These are phyloP conservation scores for Spodoptera exigua DNA, from an alignment of 2,888 invertebrate species.

Conservation along the genomic window DNA sequence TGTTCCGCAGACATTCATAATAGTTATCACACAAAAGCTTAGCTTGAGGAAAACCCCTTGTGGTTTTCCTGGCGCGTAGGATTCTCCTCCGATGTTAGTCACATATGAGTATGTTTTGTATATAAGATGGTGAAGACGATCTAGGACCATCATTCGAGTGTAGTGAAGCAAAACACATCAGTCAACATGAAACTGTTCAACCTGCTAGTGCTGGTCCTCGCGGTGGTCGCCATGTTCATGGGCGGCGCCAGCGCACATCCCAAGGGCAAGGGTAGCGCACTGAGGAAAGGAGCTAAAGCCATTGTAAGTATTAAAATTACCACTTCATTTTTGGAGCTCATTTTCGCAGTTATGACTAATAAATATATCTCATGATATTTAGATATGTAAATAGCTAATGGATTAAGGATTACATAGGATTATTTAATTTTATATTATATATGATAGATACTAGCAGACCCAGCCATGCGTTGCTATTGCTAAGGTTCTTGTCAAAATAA, in stretches of 20 bases:
- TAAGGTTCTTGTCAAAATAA: no score
- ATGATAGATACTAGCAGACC: no score
- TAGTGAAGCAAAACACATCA: conserved; percentile 20
- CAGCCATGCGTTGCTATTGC: no score
- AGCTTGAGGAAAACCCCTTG: conserved; percentile 40
- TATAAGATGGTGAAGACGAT: conserved; percentile 25
- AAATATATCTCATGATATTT: no score
- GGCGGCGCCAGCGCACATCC: conserved; percentile 51
- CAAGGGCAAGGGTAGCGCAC: conserved; percentile 43
- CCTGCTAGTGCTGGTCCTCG: conserved; percentile 53
- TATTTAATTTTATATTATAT: no score
- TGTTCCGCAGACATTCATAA: no score
- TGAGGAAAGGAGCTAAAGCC: conserved; percentile 53
- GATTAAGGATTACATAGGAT: no score
- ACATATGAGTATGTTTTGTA: conserved; percentile 19
- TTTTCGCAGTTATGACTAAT: no score
- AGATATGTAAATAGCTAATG: no score
- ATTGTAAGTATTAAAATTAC: conserved; percentile 58
- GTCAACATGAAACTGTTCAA: conserved; percentile 59
- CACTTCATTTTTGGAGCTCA: no score
- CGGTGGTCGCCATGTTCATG: conserved; percentile 57
- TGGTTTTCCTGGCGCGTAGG: conserved; percentile 33
- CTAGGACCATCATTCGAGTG: conserved; percentile 27
- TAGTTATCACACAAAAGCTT: conserved; percentile 8
- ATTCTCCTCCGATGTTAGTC: conserved; percentile 31